Evolutionary conservation across 2,888 invertebrate species (phyloP), one percentile per base, ranked within the genome.

Genomic region (Elegia similella): DNA sequence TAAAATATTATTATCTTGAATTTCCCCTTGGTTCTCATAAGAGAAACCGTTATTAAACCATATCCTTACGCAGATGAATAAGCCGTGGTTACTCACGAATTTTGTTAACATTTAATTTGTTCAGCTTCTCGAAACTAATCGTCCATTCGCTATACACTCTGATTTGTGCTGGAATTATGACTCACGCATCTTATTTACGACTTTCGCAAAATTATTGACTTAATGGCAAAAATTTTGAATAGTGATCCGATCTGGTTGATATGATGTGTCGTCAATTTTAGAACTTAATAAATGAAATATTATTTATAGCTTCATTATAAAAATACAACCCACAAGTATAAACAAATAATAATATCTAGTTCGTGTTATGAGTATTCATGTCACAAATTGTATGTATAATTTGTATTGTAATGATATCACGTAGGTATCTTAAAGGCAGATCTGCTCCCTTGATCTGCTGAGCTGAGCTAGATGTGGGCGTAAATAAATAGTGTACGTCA

Each of bases 51-150:
- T 43, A 43, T 43, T 30, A 54, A 54, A 54, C 53, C 43, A 1
- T 29, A 42, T 23, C 55, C 56, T 32, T 54, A 52, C 59, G 61
- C 61, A 67, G 71, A 74, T 76, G 75, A 78, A 76, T 73, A 73
- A 73, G 60, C 54, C 63, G 58, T 61, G 65, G 62, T 78, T 77
- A 72, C 70, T 80, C 75, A 74, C 63, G 61, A 70, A 74, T 75
- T 80, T 75, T 61, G 71, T 66, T 75, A 81, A 78, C 75, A 77
- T 78, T 73, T 65, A 70, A 82, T 80, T 81, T 67, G 72, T 65
- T 65, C 72, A 68, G 64, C 54, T 29, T 17, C 38, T 60, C 64
- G 71, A 68, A 64, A 70, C 75, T 72, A 82, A 81, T 79, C 71
- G 65, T 66, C 56, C 62, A 72, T 76, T 75, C 62, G 73, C 62